These are phyloP conservation scores for Rhinolophus sinicus DNA, from an alignment of 2,113 vertebrate species.

Conservation along the genomic window DNA sequence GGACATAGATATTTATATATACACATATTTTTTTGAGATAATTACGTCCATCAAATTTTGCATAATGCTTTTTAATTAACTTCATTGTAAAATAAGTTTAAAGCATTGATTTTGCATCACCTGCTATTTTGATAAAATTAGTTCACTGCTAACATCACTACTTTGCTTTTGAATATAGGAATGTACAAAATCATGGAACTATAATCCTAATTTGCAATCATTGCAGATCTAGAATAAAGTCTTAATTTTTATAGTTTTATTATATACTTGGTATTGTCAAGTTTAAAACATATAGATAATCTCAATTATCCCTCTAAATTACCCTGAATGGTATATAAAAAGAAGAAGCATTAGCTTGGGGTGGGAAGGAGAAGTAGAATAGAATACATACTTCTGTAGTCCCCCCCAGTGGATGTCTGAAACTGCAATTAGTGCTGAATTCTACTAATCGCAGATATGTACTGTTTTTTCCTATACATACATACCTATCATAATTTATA, in stretches of 20 bases:
- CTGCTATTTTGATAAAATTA: neutral
- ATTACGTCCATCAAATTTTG: neutral
- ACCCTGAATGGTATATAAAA: neutral
- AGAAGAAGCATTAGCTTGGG: neutral
- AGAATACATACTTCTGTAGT: neutral
- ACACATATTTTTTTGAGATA: neutral
- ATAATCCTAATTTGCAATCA: neutral
- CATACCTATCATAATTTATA: neutral
- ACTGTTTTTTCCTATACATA: neutral
- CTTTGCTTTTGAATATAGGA: neutral
- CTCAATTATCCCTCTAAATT: neutral
- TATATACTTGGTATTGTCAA: neutral
- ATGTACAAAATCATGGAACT: neutral
- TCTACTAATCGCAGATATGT: neutral
- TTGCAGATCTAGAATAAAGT: neutral
- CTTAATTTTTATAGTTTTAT: conserved; percentile 26
- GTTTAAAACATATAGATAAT: neutral
- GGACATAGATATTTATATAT: neutral
- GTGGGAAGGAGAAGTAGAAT: neutral
- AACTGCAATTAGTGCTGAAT: neutral
- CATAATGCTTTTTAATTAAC: neutral
- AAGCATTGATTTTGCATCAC: neutral
- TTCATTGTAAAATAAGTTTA: neutral
- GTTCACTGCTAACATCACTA: neutral
- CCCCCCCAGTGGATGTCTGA: neutral